These are phyloP conservation scores for Brachionichthys hirsutus DNA, from an alignment of 2,113 vertebrate genomes.

Conservation along the genomic window DNA sequence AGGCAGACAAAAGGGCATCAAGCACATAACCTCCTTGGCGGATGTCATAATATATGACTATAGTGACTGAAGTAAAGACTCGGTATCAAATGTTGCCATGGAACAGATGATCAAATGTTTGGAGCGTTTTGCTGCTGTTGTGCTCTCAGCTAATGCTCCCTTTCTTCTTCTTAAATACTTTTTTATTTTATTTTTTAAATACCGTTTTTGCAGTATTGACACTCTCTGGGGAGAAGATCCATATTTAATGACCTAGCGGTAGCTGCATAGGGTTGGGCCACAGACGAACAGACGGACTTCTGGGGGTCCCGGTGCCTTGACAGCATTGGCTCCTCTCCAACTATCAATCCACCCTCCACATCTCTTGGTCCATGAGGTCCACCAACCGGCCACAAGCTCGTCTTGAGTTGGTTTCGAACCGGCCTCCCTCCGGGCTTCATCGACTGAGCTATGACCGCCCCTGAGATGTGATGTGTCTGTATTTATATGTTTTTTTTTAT, in stretches of 20 bases:
- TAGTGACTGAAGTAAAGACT: not conserved
- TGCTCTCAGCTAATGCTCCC: conserved; percentile 3
- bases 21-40: not conserved
- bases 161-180: conserved; percentile 9
- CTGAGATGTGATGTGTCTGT: no score
- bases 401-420: no score
- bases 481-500: no score
- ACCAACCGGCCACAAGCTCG: no score
- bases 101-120: conserved; percentile 20
- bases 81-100: not conserved
- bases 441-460: no score
- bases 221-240: conserved; percentile 42
- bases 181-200: conserved; percentile 10
- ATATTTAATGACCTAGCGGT: conserved; percentile 59
- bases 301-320: no score
- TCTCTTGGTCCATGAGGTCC: no score
- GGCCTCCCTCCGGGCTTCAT: no score
- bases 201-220: conserved; percentile 36
- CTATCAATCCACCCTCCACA: no score
- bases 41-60: not conserved
- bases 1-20: no score
- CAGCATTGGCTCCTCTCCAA: no score
- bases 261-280: conserved; percentile 55
- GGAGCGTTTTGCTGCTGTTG: conserved; percentile 13
- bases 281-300: conserved; percentile 32